Evolutionary conservation across 2,888 invertebrate species (phyloP), one percentile per base, ranked within the genome.

Genomic region (Brenthis daphne): DNA sequence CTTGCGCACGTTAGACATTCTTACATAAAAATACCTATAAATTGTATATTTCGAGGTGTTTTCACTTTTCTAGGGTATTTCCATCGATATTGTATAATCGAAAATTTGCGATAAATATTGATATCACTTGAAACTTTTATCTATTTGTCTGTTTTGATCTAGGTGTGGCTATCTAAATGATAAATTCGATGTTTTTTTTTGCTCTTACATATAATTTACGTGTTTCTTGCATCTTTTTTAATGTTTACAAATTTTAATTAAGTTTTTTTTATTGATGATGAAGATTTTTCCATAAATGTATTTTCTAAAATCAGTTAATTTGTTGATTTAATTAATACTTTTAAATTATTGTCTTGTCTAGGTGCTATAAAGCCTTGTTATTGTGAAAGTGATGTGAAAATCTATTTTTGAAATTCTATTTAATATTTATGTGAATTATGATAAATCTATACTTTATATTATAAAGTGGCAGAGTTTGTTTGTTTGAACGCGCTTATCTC

Each of bases 381-480:
- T 58, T 66, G 66, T 55, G 60, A 60, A 63, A 66, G 48, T 33
- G 14, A 66, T 54, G 33, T 43, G 33, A 63, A 37, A 54, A 64
- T 56, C 48, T 70, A 67, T 70, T 71, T 65, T 71, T 57, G 37
- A 68, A 68, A 43, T 68, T 64, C 58, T 66, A 58, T 66, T 71
- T 73, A 74, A 69, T 69, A 68, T 72, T 75, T 50, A 60, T 12
- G 29, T 50, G 50, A 29, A 50, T 60, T 50, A 29, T 50, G 48
- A 60, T n/a, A 60, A 29, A 58, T 29, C 29, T 29, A 29, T 29
- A 29, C 29, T 29, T 29, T 5, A 29, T 29, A 29, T 29, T 29
- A 29, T 29, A 29, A 4, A 29, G 4, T 5, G 29, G 4, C 29
- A 29, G 29, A 29, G 29, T 29, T 29, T 29, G 4, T 29, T 29